Evolutionary conservation across 2,888 invertebrate genomes (phyloP).

Genomic region (Ptycholaimellus sp.): DNA sequence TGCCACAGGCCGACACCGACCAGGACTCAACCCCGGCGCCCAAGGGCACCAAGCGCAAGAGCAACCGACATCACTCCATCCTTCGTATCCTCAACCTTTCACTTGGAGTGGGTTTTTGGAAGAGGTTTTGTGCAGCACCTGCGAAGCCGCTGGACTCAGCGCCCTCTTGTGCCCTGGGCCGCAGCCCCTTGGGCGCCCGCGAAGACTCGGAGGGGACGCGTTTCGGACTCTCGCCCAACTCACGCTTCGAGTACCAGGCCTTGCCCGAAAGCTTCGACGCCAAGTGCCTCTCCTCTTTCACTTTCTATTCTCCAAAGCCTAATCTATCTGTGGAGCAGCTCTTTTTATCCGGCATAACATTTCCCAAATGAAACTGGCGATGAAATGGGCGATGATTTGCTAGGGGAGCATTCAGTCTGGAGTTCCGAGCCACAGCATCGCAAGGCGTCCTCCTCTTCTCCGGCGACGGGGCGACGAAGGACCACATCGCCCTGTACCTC

Average conservation of each 20-base stretch:
- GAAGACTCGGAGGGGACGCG: conserved; percentile 21
- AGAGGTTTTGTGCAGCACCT: neutral
- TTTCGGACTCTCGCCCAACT: conserved; percentile 26
- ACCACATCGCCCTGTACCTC: conserved; percentile 64
- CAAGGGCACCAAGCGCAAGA: neutral
- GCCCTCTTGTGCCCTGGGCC: conserved; percentile 15
- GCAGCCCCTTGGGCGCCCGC: conserved; percentile 11
- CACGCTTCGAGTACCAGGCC: conserved; percentile 25
- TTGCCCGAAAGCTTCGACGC: conserved; percentile 18
- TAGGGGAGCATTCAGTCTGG: conserved; percentile 42
- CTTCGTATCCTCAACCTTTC: neutral
- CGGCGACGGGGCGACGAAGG: conserved; percentile 33
- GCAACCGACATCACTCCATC: neutral
- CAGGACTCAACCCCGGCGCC: neutral
- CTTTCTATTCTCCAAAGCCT: neutral
- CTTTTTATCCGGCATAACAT: neutral
- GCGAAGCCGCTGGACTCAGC: conserved; percentile 3
- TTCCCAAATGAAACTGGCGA: neutral
- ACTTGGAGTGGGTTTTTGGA: conserved; percentile 1
- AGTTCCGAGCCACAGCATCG: conserved; percentile 48
- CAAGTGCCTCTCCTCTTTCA: conserved; percentile 6
- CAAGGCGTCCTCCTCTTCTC: conserved; percentile 64
- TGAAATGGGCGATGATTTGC: neutral
- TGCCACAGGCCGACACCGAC: conserved; percentile 5
- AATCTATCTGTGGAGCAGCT: neutral